Evolutionary conservation across 2,888 invertebrate genomes (phyloP).

Genomic region (Sarcophaga carnaria): DNA sequence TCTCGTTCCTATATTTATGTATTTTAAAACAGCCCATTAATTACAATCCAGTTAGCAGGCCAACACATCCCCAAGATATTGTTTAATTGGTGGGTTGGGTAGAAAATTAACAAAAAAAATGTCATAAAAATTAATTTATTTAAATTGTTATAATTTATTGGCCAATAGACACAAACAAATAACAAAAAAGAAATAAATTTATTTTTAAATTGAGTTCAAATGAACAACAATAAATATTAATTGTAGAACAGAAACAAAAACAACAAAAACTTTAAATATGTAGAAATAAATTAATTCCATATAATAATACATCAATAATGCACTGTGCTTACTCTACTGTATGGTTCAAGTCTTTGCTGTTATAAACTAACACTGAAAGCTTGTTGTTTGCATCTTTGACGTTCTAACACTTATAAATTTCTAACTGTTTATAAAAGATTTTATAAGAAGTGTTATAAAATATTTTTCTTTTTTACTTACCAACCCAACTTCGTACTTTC

Average conservation of each 20-base stretch:
- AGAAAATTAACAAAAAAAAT: too few relatives aligned
- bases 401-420: too few relatives aligned
- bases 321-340: not conserved
- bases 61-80: too few relatives aligned
- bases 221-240: not conserved
- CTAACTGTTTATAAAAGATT: too few relatives aligned
- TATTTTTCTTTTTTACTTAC: constrained; percentile 79
- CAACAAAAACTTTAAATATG: not conserved
- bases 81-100: too few relatives aligned
- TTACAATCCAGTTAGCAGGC: too few relatives aligned
- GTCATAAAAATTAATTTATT: too few relatives aligned
- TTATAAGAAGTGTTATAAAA: not conserved
- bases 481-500: constrained; percentile 89
- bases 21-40: too few relatives aligned
- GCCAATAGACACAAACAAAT: too few relatives aligned
- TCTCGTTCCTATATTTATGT: too few relatives aligned
- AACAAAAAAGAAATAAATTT: not conserved
- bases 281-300: not conserved
- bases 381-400: not conserved
- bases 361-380: constrained; percentile 16
- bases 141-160: too few relatives aligned
- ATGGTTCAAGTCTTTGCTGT: constrained; percentile 3
- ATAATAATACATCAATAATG: not conserved
- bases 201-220: not conserved
- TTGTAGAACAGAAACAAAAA: not conserved